Evolutionary conservation across 2,113 vertebrate genomes (phyloP).

Genomic region (Malurus alboscapulatus): DNA sequence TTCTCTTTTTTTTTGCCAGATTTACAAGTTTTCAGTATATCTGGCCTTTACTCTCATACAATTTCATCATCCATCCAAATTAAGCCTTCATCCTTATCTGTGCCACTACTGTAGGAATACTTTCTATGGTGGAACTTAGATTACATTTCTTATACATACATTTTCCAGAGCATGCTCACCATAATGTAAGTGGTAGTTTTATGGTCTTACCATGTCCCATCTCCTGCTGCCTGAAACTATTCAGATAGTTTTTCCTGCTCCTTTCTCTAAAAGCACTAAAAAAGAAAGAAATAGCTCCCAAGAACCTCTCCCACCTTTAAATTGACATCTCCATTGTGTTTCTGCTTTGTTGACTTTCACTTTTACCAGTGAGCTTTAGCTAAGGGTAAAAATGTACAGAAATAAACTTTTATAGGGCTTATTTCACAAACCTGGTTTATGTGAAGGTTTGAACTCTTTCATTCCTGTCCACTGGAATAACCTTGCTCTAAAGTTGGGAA

Average conservation of each 20-base stretch:
- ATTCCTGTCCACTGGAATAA: background rate
- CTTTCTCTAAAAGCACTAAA: background rate
- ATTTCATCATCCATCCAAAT: background rate
- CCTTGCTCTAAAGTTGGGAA: background rate
- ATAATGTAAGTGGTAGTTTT: background rate
- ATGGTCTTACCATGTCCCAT: background rate
- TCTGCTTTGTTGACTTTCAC: background rate
- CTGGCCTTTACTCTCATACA: background rate
- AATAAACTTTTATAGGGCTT: background rate
- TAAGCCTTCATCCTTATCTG: background rate
- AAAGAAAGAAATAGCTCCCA: background rate
- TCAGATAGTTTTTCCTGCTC: background rate
- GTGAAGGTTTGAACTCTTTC: background rate
- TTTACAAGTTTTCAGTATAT: background rate
- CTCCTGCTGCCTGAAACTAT: background rate
- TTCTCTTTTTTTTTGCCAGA: background rate
- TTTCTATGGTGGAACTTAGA: background rate
- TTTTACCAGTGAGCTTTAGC: background rate
- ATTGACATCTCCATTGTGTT: background rate
- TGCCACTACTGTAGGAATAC: background rate
- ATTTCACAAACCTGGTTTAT: background rate
- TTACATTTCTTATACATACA: rapidly evolving
- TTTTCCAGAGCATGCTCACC: background rate
- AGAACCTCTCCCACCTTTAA: background rate
- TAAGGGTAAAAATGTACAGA: background rate